Base-by-base conservation (phyloP, 2,797 vertebrate genomes). In the Podarcis lilfordi region DNA sequence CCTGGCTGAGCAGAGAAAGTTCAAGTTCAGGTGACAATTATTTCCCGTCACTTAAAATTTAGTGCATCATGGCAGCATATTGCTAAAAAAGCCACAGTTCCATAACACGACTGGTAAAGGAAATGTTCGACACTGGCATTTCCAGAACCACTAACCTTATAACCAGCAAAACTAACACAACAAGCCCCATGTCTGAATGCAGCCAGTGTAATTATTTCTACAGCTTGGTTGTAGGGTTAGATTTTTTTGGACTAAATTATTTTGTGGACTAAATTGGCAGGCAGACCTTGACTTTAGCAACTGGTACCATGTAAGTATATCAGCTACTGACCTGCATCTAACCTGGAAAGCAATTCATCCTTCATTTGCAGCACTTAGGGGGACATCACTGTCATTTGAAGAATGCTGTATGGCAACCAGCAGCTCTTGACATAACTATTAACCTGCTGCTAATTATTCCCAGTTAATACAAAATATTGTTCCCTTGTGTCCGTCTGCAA, bases 391-490 rank as follows among this genome's bases (percentile, higher is more conserved):
- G 23, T 55, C 32, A 35, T 35, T 84, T 84, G 59, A 59, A 84
- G 45, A 55, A 23, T 35, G 23, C 37, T n/a, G 27, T 29, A 19
- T 79, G 50, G 32, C 5, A 17, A 29, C 78, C 29, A 59, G 15
- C 78, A 80, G 19, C 8, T 50, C 76, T 10, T 78, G 76, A 45
- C 27, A 59, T 23, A 15, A 80, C 29, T 92, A 94, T 32, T 72
- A 95, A 85, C 78, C 50, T 80, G 17, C 61, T 86, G 19, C 50
- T 91, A 86, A 17, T 89, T 85, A 92, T 91, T 91, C 69, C 92
- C 79, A 94, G 89, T 89, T 93, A 94, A 90, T 88, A 25, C 93
- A 95, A 94, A 93, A 90, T 88, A 85, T 82, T 1, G 0, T 85
- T 89, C 72, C 43, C 89, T 0, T 75, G n/a, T 92, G 13, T 89